Evolutionary conservation across 2,797 vertebrate species (phyloP).

Genomic region (Rhinophrynus dorsalis): DNA sequence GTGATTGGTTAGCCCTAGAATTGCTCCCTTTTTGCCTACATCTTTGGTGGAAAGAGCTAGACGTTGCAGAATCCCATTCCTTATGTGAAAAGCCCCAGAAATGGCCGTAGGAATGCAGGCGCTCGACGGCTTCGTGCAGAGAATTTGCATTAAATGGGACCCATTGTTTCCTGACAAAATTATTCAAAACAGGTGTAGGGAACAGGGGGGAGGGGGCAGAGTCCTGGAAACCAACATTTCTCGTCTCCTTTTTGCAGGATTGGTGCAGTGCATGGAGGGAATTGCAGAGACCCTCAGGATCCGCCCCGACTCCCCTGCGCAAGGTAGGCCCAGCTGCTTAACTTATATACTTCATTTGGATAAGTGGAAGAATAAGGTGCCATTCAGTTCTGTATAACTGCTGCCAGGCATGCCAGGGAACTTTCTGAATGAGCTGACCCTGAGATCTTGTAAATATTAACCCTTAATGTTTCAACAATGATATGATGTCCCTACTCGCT

Average conservation of each 20-base stretch:
- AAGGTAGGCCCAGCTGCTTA: slow-evolving; percentile 18
- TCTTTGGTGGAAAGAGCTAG: too few relatives aligned
- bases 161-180: slow-evolving; percentile 42
- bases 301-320: background rate
- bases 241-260: slow-evolving; percentile 14
- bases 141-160: slow-evolving; percentile 37
- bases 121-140: background rate
- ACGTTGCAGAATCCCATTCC: too few relatives aligned
- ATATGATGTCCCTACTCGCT: too few relatives aligned
- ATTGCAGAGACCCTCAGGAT: background rate
- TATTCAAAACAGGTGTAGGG: slow-evolving; percentile 47
- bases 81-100: background rate
- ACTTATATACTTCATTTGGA: too few relatives aligned
- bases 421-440: too few relatives aligned
- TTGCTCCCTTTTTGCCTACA: too few relatives aligned
- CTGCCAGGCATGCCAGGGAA: too few relatives aligned
- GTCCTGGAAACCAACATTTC: slow-evolving; percentile 21
- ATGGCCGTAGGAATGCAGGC: slow-evolving; percentile 9
- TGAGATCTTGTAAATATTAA: too few relatives aligned
- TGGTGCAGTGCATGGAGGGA: slow-evolving; percentile 31
- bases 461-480: too few relatives aligned
- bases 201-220: slow-evolving; percentile 7
- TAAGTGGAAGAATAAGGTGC: too few relatives aligned
- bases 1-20: too few relatives aligned
- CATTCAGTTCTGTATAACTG: too few relatives aligned